Conservation (phyloP, 2,888 invertebrate genomes). For the Polymixis lichenea region DNA sequence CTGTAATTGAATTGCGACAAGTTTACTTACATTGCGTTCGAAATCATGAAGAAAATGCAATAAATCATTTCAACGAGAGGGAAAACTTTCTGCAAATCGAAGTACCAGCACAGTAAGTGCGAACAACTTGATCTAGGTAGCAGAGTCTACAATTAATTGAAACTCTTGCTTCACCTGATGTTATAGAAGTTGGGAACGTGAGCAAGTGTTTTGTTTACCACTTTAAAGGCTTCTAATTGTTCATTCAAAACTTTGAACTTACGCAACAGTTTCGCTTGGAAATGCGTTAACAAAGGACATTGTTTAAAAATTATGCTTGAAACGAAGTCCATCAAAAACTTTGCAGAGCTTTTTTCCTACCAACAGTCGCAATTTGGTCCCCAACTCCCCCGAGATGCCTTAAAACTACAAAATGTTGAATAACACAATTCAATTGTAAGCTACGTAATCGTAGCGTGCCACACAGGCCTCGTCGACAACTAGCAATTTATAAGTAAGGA, state of each 20-base stretch:
- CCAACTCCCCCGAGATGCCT: slow-evolving; percentile 10
- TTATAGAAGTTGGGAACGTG: slow-evolving; percentile 11
- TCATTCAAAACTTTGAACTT: slow-evolving; percentile 24
- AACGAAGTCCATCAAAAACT: slow-evolving; percentile 45
- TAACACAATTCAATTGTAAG: slow-evolving; percentile 18
- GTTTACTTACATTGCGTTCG: not conserved
- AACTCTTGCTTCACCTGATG: slow-evolving; percentile 4
- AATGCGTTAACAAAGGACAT: slow-evolving; percentile 35
- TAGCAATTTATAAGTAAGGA: slow-evolving; percentile 42
- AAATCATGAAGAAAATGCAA: not conserved
- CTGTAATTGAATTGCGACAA: slow-evolving; percentile 9
- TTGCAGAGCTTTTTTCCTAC: slow-evolving; percentile 22
- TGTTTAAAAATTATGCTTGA: slow-evolving; percentile 20
- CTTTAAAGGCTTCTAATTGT: slow-evolving; percentile 30
- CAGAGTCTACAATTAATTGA: slow-evolving; percentile 9
- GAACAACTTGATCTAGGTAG: slow-evolving; percentile 3
- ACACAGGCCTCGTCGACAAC: slow-evolving; percentile 17
- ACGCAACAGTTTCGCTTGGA: slow-evolving; percentile 37
- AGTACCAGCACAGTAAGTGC: not conserved
- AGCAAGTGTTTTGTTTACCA: slow-evolving; percentile 20
- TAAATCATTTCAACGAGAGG: slow-evolving; percentile 5
- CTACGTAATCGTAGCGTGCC: slow-evolving; percentile 19
- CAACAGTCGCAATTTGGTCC: slow-evolving; percentile 1
- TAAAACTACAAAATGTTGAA: slow-evolving; percentile 29
- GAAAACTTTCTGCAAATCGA: slow-evolving; percentile 11